Base-by-base conservation (phyloP, 2,113 vertebrate genomes). In the Saguinus imperator region DNA sequence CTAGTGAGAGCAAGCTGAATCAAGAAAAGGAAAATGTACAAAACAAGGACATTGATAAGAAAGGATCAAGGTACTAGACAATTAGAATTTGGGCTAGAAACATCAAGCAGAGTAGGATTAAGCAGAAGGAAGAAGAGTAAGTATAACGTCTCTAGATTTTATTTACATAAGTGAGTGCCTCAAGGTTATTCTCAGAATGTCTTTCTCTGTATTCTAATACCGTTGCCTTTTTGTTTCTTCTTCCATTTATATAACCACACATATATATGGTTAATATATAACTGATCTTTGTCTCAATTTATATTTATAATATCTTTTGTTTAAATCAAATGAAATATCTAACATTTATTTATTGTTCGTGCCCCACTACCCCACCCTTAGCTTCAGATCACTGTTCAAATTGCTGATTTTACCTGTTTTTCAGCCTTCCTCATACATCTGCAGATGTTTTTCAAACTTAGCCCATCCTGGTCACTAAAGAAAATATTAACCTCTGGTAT, bases 321-420 rank as follows among this genome's bases (percentile, higher is more conserved):
- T 32, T 83, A n/a, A 43, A 0, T 85, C 1, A 2, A 1, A 45
- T 48, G 5, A n/a, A 93, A 40, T 61, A 82, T 50, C 23, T 84
- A 58, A 68, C 8, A 0, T 45, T 1, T 52, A 37, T 93, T n/a
- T 77, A 45, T 57, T 75, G 13, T 58, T 85, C 18, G 55, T 8
- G 10, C 11, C 29, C 17, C 2, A n/a, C 3, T 6, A 21, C 18
- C 2, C 1, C 0, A 3, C 9, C 7, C 27, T 72, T 61, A 27
- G 17, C 2, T 25, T 95, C n/a, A 68, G 27, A 55, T 77, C 8
- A 48, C 23, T 57, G 5, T 76, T 89, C 32, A 81, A 52, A 20
- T 89, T 95, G 37, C 5, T 58, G 37, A 32, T 45, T 5, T 25
- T 45, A 7, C 4, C 10, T 87, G 73, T 81, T 40, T 35, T 43